A percentile compares a stretch with the other conserved stretches of the same genome.
Evolutionary conservation across 2,113 vertebrate genomes (phyloP).

Genomic region (Lanius collurio): DNA sequence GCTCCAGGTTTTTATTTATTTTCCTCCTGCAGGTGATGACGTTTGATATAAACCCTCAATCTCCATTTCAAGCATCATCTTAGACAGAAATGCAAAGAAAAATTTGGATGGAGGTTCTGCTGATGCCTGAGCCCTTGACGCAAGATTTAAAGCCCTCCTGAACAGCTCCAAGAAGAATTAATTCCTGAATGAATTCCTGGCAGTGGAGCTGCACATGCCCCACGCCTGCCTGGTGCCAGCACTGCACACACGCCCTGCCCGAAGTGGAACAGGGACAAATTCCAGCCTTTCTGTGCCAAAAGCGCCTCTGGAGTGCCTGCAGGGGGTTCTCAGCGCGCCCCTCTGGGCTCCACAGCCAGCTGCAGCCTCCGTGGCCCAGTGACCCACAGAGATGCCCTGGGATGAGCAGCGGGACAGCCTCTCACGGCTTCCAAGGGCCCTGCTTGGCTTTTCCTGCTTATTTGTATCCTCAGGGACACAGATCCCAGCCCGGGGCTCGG

Average conservation of each 20-base stretch:
- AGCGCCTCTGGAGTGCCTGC: rapidly evolving
- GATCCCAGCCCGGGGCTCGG: not conserved
- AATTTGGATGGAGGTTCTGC: not conserved
- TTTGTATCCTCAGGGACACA: not conserved
- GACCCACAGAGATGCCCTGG: not conserved
- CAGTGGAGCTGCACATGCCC: not conserved
- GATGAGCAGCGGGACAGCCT: not conserved
- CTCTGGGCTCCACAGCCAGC: not conserved
- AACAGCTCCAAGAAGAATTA: not conserved
- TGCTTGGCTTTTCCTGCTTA: not conserved
- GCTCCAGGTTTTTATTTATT: not conserved
- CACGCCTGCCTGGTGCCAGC: not conserved
- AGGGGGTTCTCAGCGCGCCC: not conserved
- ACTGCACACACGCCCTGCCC: not conserved
- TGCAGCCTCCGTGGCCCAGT: rapidly evolving
- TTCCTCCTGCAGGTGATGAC: too few species aligned
- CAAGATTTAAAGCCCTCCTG: not conserved
- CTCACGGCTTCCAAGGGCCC: rapidly evolving
- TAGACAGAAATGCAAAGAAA: not conserved
- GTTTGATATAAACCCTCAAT: not conserved
- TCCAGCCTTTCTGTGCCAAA: not conserved
- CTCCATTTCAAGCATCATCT: not conserved
- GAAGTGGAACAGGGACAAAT: not conserved
- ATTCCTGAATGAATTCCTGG: not conserved
- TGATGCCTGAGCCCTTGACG: not conserved